Evolutionary conservation across 2,113 vertebrate genomes (phyloP).

Genomic region (Nyctereutes procyonoides): DNA sequence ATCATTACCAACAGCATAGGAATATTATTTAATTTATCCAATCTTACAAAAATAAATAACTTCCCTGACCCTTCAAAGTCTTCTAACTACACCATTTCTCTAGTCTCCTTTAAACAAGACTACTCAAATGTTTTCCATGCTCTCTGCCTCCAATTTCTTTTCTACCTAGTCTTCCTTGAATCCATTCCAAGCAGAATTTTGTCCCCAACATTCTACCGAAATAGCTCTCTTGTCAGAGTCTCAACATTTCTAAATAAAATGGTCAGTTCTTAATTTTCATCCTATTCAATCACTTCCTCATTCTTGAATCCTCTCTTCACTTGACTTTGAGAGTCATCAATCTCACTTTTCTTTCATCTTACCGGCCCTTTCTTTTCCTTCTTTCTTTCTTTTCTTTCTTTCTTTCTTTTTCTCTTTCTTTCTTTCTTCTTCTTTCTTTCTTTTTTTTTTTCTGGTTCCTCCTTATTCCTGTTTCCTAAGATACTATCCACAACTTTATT

Average conservation of each 20-base stretch:
- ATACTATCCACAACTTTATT: not conserved
- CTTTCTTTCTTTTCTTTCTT: not conserved
- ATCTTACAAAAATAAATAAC: not conserved
- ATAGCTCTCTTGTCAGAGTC: not conserved
- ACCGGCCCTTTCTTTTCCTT: not conserved
- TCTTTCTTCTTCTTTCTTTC: not conserved
- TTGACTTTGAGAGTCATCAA: not conserved
- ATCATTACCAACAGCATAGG: not conserved
- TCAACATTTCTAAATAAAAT: not conserved
- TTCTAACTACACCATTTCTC: not conserved
- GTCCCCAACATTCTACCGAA: not conserved
- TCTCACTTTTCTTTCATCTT: not conserved
- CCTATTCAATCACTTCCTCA: not conserved
- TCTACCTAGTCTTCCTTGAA: not conserved
- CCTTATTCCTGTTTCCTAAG: not conserved
- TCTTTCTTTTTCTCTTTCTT: not conserved
- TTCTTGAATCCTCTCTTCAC: not conserved
- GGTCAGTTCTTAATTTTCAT: not conserved
- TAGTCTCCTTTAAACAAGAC: not conserved
- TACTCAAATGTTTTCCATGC: not conserved
- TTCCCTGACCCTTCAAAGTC: not conserved
- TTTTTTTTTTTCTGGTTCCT: not conserved
- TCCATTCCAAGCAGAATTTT: not conserved
- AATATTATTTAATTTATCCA: not conserved
- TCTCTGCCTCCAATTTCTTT: not conserved